phyloP scores from a whole-genome alignment of 2,113 vertebrate species.

The Tupaia tana region DNA sequence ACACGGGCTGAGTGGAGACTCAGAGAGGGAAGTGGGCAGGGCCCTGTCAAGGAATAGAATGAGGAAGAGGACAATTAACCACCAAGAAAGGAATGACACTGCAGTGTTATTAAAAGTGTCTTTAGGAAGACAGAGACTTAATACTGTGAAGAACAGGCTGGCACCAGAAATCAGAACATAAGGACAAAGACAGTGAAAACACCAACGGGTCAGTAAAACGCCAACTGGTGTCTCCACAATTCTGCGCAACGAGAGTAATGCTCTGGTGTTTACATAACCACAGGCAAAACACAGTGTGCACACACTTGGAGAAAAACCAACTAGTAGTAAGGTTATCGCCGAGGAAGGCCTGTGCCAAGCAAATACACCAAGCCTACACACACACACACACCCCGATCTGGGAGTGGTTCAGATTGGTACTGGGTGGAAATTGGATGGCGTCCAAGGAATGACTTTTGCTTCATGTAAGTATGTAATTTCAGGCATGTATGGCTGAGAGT shows the following conservation, averaged over 20 bases:
- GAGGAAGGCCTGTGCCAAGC: constrained; percentile 20
- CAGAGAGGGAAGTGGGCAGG: not conserved
- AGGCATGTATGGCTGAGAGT: not conserved
- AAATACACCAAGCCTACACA: not conserved
- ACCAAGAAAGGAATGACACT: not conserved
- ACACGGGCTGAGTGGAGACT: not conserved
- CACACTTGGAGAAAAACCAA: constrained; percentile 22
- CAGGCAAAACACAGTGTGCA: constrained; percentile 28
- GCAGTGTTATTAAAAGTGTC: not conserved
- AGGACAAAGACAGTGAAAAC: constrained; percentile 38
- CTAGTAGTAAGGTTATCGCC: not conserved
- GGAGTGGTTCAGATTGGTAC: not conserved
- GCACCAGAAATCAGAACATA: constrained; percentile 28
- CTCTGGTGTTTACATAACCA: not conserved
- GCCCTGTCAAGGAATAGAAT: not conserved
- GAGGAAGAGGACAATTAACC: not conserved
- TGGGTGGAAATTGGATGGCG: not conserved
- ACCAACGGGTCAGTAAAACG: constrained; percentile 39
- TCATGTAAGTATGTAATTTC: not conserved
- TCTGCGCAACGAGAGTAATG: not conserved
- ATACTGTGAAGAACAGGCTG: constrained; percentile 7
- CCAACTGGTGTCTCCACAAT: constrained; percentile 13
- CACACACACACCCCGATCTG: not conserved
- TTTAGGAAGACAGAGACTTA: constrained; percentile 2
- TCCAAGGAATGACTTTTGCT: not conserved